Base-by-base conservation (phyloP, 2,797 vertebrate genomes). In the Ctenopoma multispine region DNA sequence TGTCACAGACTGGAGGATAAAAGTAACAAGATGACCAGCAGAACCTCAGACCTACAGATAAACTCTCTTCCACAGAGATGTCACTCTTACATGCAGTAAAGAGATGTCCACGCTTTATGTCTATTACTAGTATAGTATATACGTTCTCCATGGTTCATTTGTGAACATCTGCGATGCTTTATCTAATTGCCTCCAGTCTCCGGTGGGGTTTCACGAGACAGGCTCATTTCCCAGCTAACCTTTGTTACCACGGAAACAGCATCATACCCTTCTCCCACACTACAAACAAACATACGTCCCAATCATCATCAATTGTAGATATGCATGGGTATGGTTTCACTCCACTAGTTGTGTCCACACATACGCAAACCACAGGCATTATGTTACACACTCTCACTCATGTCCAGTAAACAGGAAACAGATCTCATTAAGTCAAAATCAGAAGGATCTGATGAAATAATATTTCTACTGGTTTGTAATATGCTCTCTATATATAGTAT, bases 211-310 rank as follows among this genome's bases (percentile, higher is more conserved):
- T 80, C 59, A 56, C 62, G 66, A 82, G 56, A 59, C 29, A 34
- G 36, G 34, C 50, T 41, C 56, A 60, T 58, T 86, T 81, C 72
- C 62, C 48, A 29, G 63, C 66, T 80, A 2, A 79, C 82, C 61
- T 21, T 58, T 48, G 89, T 92, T 88, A 72, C 81, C 81, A 83
- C 9, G 70, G 89, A 72, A 88, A 91, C 89, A 44, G 70, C 68
- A 61, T 79, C 74, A 59, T 71, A 24, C 20, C 31, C 38, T 57
- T 63, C 44, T 56, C 21, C 23, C n/a, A 48, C 36, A 49, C 36
- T 36, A 56, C 43, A 63, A 55, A 63, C 53, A 36, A 44, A 56
- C 58, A 65, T 12, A 46, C 18, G 43, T 50, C 36, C 59, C 43
- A 20, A 24, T 55, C 44, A 14, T 78, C 49, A 14, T 78, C 49